Percentiles rank a stretch among this genome's conserved stretches.
Conservation (phyloP, 2,797 vertebrate genomes). For the Merluccius polli region DNA sequence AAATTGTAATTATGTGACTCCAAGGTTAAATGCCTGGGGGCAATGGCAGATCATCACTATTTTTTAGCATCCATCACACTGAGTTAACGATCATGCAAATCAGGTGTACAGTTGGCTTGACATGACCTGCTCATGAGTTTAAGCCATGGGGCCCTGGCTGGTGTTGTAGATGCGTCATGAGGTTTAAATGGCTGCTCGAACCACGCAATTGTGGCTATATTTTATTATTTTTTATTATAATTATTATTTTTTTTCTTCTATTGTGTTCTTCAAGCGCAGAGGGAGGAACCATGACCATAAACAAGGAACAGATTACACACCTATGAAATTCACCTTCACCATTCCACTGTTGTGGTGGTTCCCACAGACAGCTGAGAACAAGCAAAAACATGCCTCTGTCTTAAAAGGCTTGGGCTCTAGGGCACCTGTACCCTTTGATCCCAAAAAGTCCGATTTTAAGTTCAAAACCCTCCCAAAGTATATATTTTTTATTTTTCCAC, state of each 20-base stretch:
- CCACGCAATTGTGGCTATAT: no score
- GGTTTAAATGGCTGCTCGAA: no score
- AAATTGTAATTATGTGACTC: no score
- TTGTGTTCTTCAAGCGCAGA: neutral
- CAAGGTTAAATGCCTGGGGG: no score
- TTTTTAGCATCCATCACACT: no score
- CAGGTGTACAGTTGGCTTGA: no score
- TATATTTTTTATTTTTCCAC: neutral
- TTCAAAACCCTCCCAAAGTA: neutral
- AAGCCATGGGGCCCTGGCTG: neutral
- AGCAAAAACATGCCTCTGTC: slow-evolving; percentile 66
- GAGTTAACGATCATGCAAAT: no score
- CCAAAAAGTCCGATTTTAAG: slow-evolving; percentile 34
- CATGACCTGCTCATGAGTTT: neutral
- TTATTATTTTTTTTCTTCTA: no score
- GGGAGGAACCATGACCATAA: slow-evolving; percentile 58
- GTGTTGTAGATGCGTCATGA: neutral
- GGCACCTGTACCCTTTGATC: slow-evolving; percentile 83
- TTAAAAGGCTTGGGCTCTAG: slow-evolving; percentile 69
- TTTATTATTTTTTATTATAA: no score
- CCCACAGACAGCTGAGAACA: slow-evolving; percentile 60
- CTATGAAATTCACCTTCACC: slow-evolving; percentile 76
- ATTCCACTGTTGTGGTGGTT: slow-evolving; percentile 28
- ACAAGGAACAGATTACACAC: slow-evolving; percentile 75
- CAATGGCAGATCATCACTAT: no score